These are phyloP conservation scores for Carduelis carduelis DNA, from an alignment of 2,797 vertebrate species.

Conservation along the genomic window DNA sequence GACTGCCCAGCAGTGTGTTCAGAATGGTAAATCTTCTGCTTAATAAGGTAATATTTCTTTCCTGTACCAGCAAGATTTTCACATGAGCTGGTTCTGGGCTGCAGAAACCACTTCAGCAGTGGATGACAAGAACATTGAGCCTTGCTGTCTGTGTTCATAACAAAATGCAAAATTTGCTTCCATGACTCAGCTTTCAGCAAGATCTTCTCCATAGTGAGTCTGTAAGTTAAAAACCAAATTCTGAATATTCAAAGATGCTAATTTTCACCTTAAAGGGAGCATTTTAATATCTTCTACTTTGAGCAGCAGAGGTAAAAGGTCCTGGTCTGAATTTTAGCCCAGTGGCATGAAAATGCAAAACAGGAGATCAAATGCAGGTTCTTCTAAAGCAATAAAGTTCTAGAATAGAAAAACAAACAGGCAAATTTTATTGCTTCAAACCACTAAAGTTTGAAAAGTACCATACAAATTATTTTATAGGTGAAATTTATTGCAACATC, in stretches of 20 bases:
- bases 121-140: background rate
- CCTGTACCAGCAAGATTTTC: background rate
- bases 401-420: background rate
- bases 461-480: background rate
- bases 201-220: background rate
- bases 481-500: background rate
- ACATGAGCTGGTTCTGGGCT: background rate
- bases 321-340: background rate
- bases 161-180: background rate
- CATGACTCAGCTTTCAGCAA: background rate
- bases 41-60: background rate
- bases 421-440: background rate
- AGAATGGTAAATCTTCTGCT: background rate
- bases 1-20: background rate
- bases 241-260: background rate
- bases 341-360: background rate
- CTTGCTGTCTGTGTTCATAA: background rate
- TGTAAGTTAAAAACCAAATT: background rate
- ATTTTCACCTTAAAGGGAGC: background rate
- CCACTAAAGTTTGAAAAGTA: background rate
- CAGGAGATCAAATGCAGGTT: background rate
- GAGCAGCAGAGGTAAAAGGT: background rate
- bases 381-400: background rate
- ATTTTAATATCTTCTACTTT: background rate
- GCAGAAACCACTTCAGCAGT: background rate